These are phyloP conservation scores for Eilema caniola DNA, from an alignment of 2,888 invertebrate species.

Conservation along the genomic window DNA sequence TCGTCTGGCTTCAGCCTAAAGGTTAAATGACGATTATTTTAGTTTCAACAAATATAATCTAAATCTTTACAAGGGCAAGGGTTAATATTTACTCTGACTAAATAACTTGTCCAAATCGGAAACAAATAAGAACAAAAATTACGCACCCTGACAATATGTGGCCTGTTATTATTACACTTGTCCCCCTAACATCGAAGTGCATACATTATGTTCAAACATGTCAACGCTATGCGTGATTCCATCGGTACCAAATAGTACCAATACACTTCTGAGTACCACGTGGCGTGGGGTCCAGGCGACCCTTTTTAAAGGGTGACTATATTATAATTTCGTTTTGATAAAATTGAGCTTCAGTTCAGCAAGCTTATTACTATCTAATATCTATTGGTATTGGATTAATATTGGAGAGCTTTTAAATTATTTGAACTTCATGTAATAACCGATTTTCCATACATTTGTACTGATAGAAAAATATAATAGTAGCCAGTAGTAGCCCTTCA, in stretches of 20 bases:
- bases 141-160: slow-evolving; percentile 6
- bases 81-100: neutral
- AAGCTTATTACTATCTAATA: slow-evolving; percentile 16
- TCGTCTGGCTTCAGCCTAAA: too few relatives aligned
- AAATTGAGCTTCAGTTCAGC: slow-evolving; percentile 19
- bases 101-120: neutral
- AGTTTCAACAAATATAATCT: neutral
- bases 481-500: too few relatives aligned
- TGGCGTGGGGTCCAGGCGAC: slow-evolving; percentile 28
- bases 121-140: slow-evolving; percentile 4
- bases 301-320: slow-evolving; percentile 27
- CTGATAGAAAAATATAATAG: neutral
- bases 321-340: slow-evolving; percentile 24
- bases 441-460: neutral
- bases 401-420: neutral
- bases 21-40: too few relatives aligned
- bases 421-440: neutral
- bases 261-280: slow-evolving; percentile 39
- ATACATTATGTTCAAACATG: slow-evolving; percentile 21
- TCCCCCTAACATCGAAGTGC: slow-evolving; percentile 16
- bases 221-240: slow-evolving; percentile 35
- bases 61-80: neutral
- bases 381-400: slow-evolving; percentile 2
- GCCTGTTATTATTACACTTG: slow-evolving; percentile 21
- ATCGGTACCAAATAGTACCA: slow-evolving; percentile 49